Base-by-base conservation (phyloP, 2,888 invertebrate species). In the Muschampia plurimacula region DNA sequence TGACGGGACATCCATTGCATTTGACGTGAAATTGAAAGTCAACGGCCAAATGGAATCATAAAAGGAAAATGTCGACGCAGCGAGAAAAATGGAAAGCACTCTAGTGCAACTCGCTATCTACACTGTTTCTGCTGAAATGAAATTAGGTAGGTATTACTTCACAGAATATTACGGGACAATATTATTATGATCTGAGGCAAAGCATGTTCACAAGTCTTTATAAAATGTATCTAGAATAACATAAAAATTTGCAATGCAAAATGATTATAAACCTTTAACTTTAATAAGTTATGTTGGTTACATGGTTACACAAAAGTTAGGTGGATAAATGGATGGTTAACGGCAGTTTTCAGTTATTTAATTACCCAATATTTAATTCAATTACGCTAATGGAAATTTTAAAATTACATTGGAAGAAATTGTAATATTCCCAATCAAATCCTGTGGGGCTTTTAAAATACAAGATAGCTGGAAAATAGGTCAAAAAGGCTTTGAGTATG, bases 351-450 rank as follows among this genome's bases (percentile, higher is more conserved):
- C 22, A 22, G 22, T 22, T 22, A 22, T 22, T 22, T 22, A 22
- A 22, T 22, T 22, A 22, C 22, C 22, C 22, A 22, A 22, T 22
- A 22, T 22, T 22, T 22, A 22, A 22, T 22, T n/a, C n/a, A n/a
- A n/a, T n/a, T n/a, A n/a, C n/a, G n/a, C n/a, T 36, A 79, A 28
- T 46, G 67, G 66, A 32, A 80, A 86, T 73, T 78, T 83, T 10
- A 81, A 82, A 66, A 85, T 88, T 41, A 72, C 79, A 55, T 78
- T 93, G 55, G 80, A 83, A 68, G 92, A 92, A 82, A 88, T 90
- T 15, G 85, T 86, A 7, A 94, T 99, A 64, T 99, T 97, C 87
- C 99, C 99, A 0, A 95, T 99, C 7, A 99, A 99, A 92, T 99
- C 99, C 0, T 99, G 99, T 89, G 98, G 96, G 0, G 96, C 97